Percentiles rank a stretch among this genome's conserved stretches.
phyloP scores from a whole-genome alignment of 92 coral and sea anemone genomes.

The Palythoa caribaeorum region DNA sequence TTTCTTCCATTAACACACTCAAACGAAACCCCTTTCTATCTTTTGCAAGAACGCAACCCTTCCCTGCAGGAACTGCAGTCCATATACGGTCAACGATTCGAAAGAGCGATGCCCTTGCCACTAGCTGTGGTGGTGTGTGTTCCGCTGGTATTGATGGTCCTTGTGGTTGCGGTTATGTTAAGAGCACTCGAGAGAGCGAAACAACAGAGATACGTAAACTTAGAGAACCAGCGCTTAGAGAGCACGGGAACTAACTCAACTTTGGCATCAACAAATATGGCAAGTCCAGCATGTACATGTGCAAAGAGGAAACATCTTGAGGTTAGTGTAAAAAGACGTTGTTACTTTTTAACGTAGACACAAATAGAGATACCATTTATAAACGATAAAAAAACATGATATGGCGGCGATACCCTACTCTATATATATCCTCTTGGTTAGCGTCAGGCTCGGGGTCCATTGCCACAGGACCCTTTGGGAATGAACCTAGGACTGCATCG shows the following conservation, averaged over 20 bases:
- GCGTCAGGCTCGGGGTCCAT: too few species aligned
- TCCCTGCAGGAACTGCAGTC: conserved; percentile 12
- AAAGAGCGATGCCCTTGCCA: not conserved
- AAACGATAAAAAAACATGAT: too few species aligned
- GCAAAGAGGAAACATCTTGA: not conserved
- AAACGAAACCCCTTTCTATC: too few species aligned
- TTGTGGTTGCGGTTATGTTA: not conserved
- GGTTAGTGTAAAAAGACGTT: not conserved
- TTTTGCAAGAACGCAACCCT: not conserved
- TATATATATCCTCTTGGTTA: too few species aligned
- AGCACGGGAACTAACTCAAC: not conserved
- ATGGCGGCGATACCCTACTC: too few species aligned
- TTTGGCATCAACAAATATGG: not conserved
- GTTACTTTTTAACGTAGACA: too few species aligned
- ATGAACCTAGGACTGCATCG: too few species aligned
- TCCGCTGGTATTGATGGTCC: not conserved
- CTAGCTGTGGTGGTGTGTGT: conserved; percentile 29
- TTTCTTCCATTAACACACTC: too few species aligned
- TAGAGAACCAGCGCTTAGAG: not conserved
- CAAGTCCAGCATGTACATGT: not conserved
- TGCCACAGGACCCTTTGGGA: too few species aligned
- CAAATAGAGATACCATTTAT: too few species aligned
- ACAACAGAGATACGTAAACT: conserved; percentile 7
- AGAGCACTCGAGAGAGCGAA: conserved; percentile 33
- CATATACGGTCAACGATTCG: conserved; percentile 11